phyloP scores from a whole-genome alignment of 2,113 vertebrate genomes.

The Pseudopipra pipra region DNA sequence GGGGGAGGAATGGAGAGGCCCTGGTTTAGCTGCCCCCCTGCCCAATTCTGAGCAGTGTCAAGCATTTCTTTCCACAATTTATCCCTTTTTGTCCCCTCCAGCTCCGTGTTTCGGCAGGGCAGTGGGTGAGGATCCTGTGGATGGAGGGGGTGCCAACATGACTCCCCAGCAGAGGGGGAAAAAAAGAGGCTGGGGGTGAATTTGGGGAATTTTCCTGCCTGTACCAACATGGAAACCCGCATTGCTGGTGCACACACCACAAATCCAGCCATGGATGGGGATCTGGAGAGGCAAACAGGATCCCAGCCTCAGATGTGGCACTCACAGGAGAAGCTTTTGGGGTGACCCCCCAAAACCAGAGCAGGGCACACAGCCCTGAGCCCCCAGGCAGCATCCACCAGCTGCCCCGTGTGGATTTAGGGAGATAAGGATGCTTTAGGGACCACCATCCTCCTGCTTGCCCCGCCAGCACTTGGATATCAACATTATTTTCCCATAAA shows the following conservation, averaged over 20 bases:
- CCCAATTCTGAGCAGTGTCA: fast-evolving
- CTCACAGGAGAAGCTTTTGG: neutral
- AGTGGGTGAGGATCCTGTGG: neutral
- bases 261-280: fast-evolving
- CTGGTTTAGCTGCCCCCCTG: neutral
- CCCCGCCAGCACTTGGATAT: neutral
- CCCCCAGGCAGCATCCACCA: neutral
- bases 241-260: neutral
- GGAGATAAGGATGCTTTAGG: neutral
- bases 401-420: neutral
- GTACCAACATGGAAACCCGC: neutral
- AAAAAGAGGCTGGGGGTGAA: neutral
- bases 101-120: neutral
- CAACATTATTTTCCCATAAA: neutral
- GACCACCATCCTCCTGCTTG: neutral
- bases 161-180: neutral
- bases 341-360: neutral
- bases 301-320: neutral
- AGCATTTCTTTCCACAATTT: neutral
- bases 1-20: neutral
- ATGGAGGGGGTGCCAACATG: neutral
- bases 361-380: neutral
- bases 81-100: neutral
- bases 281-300: neutral
- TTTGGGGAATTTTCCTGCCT: neutral